Conservation (phyloP, 1,140 invertebrate species). For the Cydia strobilella region DNA sequence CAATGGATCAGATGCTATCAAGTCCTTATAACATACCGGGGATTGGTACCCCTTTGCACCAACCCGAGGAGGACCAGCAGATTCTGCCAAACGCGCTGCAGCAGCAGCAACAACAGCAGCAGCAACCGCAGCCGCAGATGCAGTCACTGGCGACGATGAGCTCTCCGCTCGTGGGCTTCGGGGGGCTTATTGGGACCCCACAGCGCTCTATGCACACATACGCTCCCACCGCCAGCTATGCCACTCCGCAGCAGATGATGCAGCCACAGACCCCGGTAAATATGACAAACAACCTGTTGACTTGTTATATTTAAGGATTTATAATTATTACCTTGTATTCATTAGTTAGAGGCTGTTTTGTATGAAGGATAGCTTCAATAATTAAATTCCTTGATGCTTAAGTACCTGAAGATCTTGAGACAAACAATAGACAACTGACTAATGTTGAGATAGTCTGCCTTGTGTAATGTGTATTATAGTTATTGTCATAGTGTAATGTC, state of each 20-base stretch:
- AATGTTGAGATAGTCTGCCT: no score
- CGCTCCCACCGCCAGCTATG: conserved; percentile 84
- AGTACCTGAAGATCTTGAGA: no score
- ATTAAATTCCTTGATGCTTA: no score
- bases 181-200: conserved; percentile 80
- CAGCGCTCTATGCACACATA: conserved; percentile 87
- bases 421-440: no score
- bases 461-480: no score
- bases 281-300: conserved; percentile 34
- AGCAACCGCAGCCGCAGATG: conserved; percentile 81
- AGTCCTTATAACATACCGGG: conserved; percentile 94
- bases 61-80: conserved; percentile 94
- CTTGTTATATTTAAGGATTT: neutral
- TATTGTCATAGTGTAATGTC: no score
- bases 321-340: neutral
- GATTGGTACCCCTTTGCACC: conserved; percentile 93
- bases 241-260: conserved; percentile 88
- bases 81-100: conserved; percentile 90
- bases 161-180: conserved; percentile 78
- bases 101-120: conserved; percentile 84
- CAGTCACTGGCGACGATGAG: conserved; percentile 83
- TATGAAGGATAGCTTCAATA: no score
- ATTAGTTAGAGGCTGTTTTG: no score
- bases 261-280: conserved; percentile 93
- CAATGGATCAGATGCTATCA: conserved; percentile 94